A percentile compares a stretch with the other conserved stretches of the same genome.
These are phyloP conservation scores for Macaca nemestrina DNA, from an alignment of 2,113 vertebrate genomes.

Conservation along the genomic window DNA sequence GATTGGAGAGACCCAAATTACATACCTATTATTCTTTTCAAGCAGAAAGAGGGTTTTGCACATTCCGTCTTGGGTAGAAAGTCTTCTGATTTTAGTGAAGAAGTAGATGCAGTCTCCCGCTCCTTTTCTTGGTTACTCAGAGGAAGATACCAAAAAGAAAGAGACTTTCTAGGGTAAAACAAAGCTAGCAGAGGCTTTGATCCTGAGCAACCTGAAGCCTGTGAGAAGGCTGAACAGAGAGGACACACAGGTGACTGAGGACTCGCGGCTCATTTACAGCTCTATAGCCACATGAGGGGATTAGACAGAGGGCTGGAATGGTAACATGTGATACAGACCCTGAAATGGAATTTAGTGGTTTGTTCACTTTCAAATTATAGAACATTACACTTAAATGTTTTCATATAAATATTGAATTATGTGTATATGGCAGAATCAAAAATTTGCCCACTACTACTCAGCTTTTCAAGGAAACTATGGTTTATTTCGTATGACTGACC, in stretches of 20 bases:
- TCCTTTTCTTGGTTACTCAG: background rate
- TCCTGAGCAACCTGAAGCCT: background rate
- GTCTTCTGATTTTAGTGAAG: background rate
- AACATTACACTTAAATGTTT: conserved; percentile 71
- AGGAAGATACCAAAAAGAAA: background rate
- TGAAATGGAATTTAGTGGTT: conserved; percentile 45
- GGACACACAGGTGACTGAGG: background rate
- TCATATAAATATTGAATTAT: conserved; percentile 62
- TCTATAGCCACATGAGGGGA: background rate
- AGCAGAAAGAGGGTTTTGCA: background rate
- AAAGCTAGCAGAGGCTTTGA: background rate
- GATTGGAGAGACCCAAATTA: background rate
- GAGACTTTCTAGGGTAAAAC: background rate
- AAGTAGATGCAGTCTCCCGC: background rate
- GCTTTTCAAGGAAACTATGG: conserved; percentile 23
- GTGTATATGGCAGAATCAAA: background rate
- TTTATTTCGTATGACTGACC: background rate
- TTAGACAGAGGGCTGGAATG: conserved; percentile 8
- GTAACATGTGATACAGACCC: background rate
- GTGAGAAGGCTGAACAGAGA: background rate
- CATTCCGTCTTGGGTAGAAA: conserved; percentile 2
- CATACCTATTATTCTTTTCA: background rate
- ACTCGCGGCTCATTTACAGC: background rate
- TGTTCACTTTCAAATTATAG: conserved; percentile 65
- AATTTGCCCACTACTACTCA: background rate